Evolutionary conservation across 2,113 vertebrate genomes (phyloP), one percentile per base, ranked within the genome.

Genomic region (Rhinolophus sinicus): DNA sequence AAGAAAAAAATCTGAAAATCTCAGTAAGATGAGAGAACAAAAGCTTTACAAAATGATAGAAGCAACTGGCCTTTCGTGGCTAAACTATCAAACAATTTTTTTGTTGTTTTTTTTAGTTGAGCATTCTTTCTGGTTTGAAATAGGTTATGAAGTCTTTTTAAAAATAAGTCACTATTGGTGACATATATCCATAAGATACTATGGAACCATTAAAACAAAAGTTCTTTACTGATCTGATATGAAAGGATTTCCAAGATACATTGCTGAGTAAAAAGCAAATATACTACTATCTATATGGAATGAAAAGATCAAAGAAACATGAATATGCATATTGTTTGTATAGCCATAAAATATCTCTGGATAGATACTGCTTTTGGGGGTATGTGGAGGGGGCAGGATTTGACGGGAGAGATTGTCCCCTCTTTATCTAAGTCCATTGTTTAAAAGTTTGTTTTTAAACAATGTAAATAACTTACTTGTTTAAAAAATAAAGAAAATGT

Each of bases 401-500:
- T 38, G 65, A 22, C 6, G 60, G 35, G 10, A 13, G 19, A 26
- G 19, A 26, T n/a, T 60, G 5, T 72, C 52, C 28, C 18, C 9
- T 62, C 47, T 54, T 93, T 60, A 16, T 87, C 83, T 86, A 92
- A 95, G 69, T 82, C 44, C 52, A 86, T 90, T 70, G 62, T 78
- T 56, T n/a, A n/a, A n/a, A n/a, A 50, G 72, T 96, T 95, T 94
- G 78, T 62, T 93, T 90, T 75, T 64, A 64, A 64, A 64, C 11
- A 64, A 64, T 92, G 80, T 95, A 94, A 94, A 91, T 90, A 22
- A 91, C 52, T 76, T 94, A 26, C 28, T 93, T 91, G 22, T 70
- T 96, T 60, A 77, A 88, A 94, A 93, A 90, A 64, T n/a, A 62
- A 90, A 82, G 73, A 75, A 80, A 54, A 77, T 65, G 8, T 47